Evolutionary conservation across 2,113 vertebrate genomes (phyloP).

Genomic region (Boulengeromyrus knoepffleri): DNA sequence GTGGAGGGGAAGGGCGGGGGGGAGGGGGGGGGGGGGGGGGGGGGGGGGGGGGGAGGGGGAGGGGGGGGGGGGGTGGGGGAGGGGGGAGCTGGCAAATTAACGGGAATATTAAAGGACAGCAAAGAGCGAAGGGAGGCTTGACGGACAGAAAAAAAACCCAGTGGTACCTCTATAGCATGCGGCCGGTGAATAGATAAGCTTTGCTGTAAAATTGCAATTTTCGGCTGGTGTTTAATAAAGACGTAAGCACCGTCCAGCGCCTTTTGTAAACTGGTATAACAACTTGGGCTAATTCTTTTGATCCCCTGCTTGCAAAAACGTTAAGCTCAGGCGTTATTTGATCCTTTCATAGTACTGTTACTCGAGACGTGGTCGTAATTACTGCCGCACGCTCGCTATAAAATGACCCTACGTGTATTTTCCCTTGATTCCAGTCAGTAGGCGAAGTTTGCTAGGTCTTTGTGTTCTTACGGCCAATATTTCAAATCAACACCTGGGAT

Average conservation of each 20-base stretch:
- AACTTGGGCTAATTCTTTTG: not conserved
- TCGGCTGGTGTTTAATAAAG: not conserved
- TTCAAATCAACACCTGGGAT: conserved; percentile 59
- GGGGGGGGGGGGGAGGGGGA: no score
- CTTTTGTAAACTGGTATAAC: not conserved
- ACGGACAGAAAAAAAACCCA: not conserved
- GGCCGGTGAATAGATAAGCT: not conserved
- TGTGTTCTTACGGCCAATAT: conserved; percentile 59
- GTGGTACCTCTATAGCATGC: not conserved
- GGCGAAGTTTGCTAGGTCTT: conserved; percentile 62
- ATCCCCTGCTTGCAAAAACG: not conserved
- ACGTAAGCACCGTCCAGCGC: not conserved
- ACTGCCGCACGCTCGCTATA: not conserved
- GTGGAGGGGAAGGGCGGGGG: no score
- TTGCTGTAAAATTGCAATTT: not conserved
- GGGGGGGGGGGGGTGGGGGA: no score
- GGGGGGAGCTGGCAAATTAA: not conserved
- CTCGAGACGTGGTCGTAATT: not conserved
- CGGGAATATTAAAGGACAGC: conserved; percentile 12
- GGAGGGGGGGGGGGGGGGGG: no score
- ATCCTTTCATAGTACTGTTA: not conserved
- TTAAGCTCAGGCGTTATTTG: not conserved
- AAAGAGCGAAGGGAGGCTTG: not conserved
- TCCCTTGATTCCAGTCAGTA: conserved; percentile 27
- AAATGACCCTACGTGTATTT: conserved; percentile 59